These are phyloP conservation scores for Galeopsomyia nigrocyanea DNA, from an alignment of 2,888 invertebrate species.

Conservation along the genomic window DNA sequence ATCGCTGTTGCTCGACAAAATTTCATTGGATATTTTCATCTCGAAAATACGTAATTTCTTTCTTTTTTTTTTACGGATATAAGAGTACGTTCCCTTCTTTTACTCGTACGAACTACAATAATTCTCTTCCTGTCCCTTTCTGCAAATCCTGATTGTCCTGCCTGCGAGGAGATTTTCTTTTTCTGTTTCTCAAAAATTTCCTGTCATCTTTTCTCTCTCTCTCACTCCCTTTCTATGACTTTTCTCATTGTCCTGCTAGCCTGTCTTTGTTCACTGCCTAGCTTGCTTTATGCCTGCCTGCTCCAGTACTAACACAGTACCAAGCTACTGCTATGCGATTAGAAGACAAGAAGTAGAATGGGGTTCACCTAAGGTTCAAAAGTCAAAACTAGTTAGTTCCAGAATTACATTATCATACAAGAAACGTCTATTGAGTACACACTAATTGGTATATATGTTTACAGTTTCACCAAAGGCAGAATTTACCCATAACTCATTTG, in stretches of 20 bases:
- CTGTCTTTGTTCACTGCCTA: slow-evolving; percentile 55
- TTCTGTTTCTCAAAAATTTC: slow-evolving; percentile 49
- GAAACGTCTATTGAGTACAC: slow-evolving; percentile 39
- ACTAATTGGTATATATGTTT: slow-evolving; percentile 29
- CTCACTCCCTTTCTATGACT: slow-evolving; percentile 42
- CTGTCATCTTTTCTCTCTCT: slow-evolving; percentile 23
- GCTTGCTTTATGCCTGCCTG: slow-evolving; percentile 65
- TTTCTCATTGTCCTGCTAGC: slow-evolving; percentile 44
- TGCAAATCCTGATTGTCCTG: slow-evolving; percentile 65
- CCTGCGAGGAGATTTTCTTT: slow-evolving; percentile 49
- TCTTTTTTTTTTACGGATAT: slow-evolving; percentile 56
- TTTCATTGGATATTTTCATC: slow-evolving; percentile 39
- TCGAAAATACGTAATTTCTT: slow-evolving; percentile 33
- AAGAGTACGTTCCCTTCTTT: slow-evolving; percentile 58
- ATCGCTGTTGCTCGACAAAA: slow-evolving; percentile 50
- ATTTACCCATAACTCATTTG: no score
- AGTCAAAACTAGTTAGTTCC: slow-evolving; percentile 63
- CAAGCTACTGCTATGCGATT: slow-evolving; percentile 65
- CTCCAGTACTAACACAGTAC: slow-evolving; percentile 68
- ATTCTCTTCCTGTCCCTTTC: slow-evolving; percentile 58
- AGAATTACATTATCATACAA: slow-evolving; percentile 37
- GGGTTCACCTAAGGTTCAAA: slow-evolving; percentile 68
- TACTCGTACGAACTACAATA: slow-evolving; percentile 62
- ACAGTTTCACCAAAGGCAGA: neutral
- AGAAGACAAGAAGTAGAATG: slow-evolving; percentile 68